A percentile compares a stretch with the other conserved stretches of the same genome.
phyloP scores from a whole-genome alignment of 2,113 vertebrate species.

The Melanostigma gelatinosum region DNA sequence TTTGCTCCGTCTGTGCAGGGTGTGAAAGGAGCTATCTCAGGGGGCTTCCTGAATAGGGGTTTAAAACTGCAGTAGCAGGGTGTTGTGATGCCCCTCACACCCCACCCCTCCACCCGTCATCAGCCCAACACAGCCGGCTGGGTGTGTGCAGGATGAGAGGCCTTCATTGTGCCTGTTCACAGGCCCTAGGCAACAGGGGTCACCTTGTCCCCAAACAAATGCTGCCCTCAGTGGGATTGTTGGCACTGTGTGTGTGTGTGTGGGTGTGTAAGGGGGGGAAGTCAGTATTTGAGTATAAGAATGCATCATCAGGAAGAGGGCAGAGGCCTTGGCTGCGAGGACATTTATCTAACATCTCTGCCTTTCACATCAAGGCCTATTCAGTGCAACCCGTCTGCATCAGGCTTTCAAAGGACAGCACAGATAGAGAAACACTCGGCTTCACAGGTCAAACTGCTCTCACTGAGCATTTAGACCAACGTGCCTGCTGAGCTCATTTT shows the following conservation, averaged over 20 bases:
- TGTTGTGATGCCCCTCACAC: constrained; percentile 66
- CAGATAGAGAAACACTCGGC: constrained; percentile 57
- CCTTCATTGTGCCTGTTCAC: constrained; percentile 84
- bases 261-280: constrained; percentile 39
- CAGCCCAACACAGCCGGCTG: constrained; percentile 74
- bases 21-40: constrained; percentile 76
- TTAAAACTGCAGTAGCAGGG: constrained; percentile 69
- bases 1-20: constrained; percentile 75
- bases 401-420: constrained; percentile 69
- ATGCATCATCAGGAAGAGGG: constrained; percentile 77
- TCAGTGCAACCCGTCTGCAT: constrained; percentile 72
- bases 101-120: constrained; percentile 61
- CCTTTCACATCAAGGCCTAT: constrained; percentile 79
- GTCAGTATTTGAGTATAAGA: constrained; percentile 72
- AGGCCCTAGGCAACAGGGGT: constrained; percentile 84
- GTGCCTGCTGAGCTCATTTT: constrained; percentile 52
- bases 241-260: constrained; percentile 64
- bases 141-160: constrained; percentile 81
- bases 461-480: constrained; percentile 60
- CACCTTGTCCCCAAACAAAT: constrained; percentile 84
- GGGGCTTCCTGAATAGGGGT: constrained; percentile 78
- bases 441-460: constrained; percentile 70
- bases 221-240: constrained; percentile 79
- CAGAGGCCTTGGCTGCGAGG: constrained; percentile 78
- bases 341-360: constrained; percentile 83